Evolutionary conservation across 2,797 vertebrate genomes (phyloP), one percentile per base, ranked within the genome.

Genomic region (Chaenodraco wilsoni): DNA sequence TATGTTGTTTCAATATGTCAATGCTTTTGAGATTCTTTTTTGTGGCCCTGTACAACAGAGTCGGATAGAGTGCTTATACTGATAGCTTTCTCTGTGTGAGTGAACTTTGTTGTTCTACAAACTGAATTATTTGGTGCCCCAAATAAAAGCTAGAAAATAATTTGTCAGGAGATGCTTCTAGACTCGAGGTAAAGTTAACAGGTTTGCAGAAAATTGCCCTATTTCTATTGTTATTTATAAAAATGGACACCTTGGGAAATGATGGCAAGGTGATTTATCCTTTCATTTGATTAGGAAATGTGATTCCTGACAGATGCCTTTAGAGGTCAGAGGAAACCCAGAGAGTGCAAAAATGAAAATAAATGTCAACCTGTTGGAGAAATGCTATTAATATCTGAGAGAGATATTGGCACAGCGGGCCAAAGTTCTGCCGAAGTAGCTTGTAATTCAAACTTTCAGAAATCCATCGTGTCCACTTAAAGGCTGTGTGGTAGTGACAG

Each of bases 381-480:
- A 48, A 74, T 7, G 31, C 61, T 52, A 74, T 81, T 74, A 78
- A 87, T 82, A 90, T 84, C 75, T 77, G 67, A 59, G 74, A 74
- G 74, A 78, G 81, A 78, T 79, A 60, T 65, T 76, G 63, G 60
- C 52, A 48, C 54, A 76, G 72, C 10, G 8, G 59, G 21, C 23
- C 40, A 16, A 66, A 67, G 65, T 52, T 82, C 52, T 76, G 23
- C 21, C 45, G 21, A 72, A 78, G 59, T 55, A 66, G 69, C 21
- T 50, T 72, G 50, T 66, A 81, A 82, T 87, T 87, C 81, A 79
- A 86, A 74, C 54, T 76, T 83, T 72, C 43, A 74, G 37, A 79
- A 74, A 55, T 69, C 61, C 54, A 69, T 70, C 40, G 44, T 44
- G 63, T 61, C 56, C 46, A 50, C 62, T 76, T 84, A 54, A 66